Evolutionary conservation across 1,140 invertebrate species (phyloP).

Genomic region (Glossosoma conforme): DNA sequence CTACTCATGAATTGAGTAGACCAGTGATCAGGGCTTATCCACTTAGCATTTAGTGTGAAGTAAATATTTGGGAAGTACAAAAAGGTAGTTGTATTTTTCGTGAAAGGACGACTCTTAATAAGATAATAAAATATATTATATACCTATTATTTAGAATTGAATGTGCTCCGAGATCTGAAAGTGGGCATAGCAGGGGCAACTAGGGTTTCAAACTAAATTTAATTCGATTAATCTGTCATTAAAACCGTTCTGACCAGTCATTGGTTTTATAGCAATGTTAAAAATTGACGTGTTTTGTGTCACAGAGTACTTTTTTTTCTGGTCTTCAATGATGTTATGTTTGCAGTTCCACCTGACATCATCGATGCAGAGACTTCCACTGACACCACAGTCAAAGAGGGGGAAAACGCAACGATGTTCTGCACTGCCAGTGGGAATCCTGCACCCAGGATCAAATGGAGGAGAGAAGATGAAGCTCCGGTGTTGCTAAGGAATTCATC

Average conservation of each 20-base stretch:
- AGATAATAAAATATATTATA: too few species aligned
- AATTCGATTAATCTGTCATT: not conserved
- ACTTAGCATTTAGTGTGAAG: too few species aligned
- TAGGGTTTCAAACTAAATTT: too few species aligned
- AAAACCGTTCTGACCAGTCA: not conserved
- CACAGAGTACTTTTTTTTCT: not conserved
- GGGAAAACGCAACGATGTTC: conserved; percentile 67
- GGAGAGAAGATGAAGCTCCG: conserved; percentile 57
- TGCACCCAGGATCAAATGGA: conserved; percentile 62
- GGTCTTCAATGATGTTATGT: not conserved
- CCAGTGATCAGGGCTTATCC: too few species aligned
- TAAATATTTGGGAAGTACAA: too few species aligned
- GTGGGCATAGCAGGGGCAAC: too few species aligned
- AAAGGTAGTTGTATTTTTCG: too few species aligned
- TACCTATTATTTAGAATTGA: too few species aligned
- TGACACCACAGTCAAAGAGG: conserved; percentile 66
- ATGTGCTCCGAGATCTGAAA: too few species aligned
- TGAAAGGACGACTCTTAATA: too few species aligned
- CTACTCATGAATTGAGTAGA: too few species aligned
- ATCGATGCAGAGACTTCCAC: conserved; percentile 69
- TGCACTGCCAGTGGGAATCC: conserved; percentile 71
- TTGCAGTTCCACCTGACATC: conserved; percentile 69
- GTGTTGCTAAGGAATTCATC: conserved; percentile 42
- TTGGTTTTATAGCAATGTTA: not conserved
- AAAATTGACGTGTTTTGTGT: not conserved